Conservation (phyloP, 2,113 vertebrate species). For the Antechinus stuartii region DNA sequence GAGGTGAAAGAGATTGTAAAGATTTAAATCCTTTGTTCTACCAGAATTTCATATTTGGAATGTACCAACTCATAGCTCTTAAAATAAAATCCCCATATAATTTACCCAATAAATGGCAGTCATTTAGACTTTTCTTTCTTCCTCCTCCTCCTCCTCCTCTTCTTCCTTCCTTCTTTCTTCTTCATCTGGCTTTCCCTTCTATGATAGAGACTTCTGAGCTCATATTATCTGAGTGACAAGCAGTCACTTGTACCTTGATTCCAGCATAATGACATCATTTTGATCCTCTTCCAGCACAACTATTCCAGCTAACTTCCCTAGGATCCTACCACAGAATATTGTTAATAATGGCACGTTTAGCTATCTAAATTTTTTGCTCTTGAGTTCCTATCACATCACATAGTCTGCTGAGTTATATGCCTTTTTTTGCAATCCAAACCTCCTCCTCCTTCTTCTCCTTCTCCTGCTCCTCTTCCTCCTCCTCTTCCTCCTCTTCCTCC, state of each 20-base stretch:
- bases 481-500: no score
- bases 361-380: not conserved
- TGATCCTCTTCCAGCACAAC: not conserved
- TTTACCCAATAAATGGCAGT: not conserved
- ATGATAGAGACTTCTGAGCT: not conserved
- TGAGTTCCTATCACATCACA: slow-evolving; percentile 10
- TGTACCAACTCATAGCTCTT: not conserved
- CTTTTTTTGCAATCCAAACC: not conserved
- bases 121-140: not conserved
- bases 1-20: not conserved
- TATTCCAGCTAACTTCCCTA: not conserved
- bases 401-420: not conserved
- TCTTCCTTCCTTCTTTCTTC: no score
- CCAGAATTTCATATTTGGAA: not conserved
- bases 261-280: not conserved
- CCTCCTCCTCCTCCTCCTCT: no score
- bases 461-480: no score
- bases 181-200: no score
- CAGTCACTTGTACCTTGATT: no score
- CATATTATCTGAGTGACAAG: no score
- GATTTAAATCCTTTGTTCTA: not conserved
- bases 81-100: not conserved
- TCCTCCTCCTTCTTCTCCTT: not conserved
- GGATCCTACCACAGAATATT: not conserved
- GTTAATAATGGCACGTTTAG: not conserved